Percentiles rank a stretch among this genome's conserved stretches.
These are phyloP conservation scores for Drosophila biarmipes DNA, from an alignment of 1,140 invertebrate genomes.

Conservation along the genomic window DNA sequence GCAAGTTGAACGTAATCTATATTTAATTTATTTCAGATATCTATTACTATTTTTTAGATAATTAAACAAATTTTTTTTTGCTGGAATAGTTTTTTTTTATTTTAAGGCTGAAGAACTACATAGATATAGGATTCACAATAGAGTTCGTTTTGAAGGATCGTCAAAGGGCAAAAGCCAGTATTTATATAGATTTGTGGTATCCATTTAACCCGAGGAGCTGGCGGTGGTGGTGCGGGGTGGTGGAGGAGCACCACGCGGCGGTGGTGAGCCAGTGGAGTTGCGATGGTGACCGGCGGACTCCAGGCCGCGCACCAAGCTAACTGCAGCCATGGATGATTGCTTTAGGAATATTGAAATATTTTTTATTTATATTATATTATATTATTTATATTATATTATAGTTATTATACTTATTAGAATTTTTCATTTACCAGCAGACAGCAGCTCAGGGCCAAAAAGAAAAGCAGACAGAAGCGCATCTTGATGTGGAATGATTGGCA, in stretches of 20 bases:
- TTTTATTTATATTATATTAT: too few species aligned
- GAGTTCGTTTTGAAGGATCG: neutral
- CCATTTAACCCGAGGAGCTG: constrained; percentile 28
- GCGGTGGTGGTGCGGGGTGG: constrained; percentile 50
- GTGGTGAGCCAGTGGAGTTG: constrained; percentile 31
- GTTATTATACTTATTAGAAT: too few species aligned
- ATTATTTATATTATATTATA: too few species aligned
- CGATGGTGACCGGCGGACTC: constrained; percentile 23
- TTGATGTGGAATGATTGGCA: constrained; percentile 51
- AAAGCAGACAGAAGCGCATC: constrained; percentile 61
- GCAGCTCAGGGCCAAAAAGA: constrained; percentile 48
- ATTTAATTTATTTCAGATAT: neutral
- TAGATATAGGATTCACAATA: neutral
- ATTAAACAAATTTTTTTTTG: neutral
- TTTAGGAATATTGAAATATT: neutral
- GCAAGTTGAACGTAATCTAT: too few species aligned
- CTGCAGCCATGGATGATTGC: constrained; percentile 33
- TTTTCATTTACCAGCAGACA: constrained; percentile 49
- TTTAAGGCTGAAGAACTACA: constrained; percentile 8
- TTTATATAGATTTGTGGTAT: neutral
- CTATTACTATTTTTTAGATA: neutral
- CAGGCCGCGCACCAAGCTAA: constrained; percentile 5
- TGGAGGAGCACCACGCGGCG: constrained; percentile 32
- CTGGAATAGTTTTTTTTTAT: constrained; percentile 6
- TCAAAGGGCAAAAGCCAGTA: neutral